These are phyloP conservation scores for Cairina moschata DNA, from an alignment of 2,113 vertebrate species.

Conservation along the genomic window DNA sequence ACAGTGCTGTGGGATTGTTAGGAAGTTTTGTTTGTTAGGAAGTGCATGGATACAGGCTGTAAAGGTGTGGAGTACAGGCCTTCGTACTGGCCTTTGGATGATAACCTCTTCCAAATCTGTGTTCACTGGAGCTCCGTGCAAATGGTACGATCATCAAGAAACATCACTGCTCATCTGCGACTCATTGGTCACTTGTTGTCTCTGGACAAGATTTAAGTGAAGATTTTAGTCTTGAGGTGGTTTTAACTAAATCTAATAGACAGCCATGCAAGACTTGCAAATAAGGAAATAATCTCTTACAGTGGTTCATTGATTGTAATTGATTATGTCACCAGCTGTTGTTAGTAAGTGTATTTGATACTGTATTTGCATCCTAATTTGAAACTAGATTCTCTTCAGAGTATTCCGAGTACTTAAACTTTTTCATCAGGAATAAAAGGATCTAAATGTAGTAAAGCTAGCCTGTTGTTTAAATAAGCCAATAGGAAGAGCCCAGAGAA, in stretches of 20 bases:
- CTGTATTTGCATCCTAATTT: not conserved
- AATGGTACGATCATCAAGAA: not conserved
- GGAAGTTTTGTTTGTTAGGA: not conserved
- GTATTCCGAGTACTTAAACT: not conserved
- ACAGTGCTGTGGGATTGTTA: not conserved
- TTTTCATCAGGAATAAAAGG: slow-evolving; percentile 25
- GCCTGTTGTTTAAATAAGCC: not conserved
- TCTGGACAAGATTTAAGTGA: not conserved
- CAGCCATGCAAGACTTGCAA: not conserved
- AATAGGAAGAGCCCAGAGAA: not conserved
- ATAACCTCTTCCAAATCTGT: not conserved
- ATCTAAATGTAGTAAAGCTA: not conserved
- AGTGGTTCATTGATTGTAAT: not conserved
- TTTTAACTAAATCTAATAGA: not conserved
- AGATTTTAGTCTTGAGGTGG: not conserved
- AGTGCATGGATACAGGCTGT: not conserved
- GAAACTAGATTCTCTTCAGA: not conserved
- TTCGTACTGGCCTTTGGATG: not conserved
- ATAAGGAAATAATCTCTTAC: not conserved
- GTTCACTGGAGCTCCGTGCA: not conserved
- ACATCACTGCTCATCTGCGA: not conserved
- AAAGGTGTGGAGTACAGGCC: not conserved
- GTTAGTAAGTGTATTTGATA: not conserved
- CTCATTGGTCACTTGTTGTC: not conserved
- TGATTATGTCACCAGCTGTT: not conserved